Percentiles rank a stretch among this genome's conserved stretches.
Evolutionary conservation across 2,113 vertebrate species (phyloP).

Genomic region (Myodes glareolus): DNA sequence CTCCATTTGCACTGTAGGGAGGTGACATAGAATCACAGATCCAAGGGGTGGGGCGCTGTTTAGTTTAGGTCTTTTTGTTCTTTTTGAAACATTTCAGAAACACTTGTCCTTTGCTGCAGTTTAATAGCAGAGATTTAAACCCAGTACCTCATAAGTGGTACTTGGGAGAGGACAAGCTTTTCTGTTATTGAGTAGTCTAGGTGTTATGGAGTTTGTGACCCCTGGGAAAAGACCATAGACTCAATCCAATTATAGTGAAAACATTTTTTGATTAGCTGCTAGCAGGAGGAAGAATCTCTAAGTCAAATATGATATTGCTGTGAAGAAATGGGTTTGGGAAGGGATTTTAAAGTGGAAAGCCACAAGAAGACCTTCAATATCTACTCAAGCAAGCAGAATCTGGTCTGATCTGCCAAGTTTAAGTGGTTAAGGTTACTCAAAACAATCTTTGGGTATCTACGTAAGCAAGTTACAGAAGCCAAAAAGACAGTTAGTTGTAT

Average conservation of each 20-base stretch:
- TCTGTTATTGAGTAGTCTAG: not conserved
- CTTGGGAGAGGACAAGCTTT: not conserved
- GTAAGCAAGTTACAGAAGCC: not conserved
- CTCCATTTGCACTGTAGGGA: slow-evolving; percentile 52
- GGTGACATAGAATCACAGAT: slow-evolving; percentile 29
- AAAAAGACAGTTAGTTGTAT: not conserved
- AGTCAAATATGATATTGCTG: not conserved
- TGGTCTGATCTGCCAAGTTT: not conserved
- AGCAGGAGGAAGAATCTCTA: not conserved
- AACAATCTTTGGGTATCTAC: not conserved
- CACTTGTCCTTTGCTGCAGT: slow-evolving; percentile 4
- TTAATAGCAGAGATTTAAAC: slow-evolving; percentile 4
- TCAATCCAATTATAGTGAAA: not conserved
- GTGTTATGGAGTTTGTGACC: not conserved
- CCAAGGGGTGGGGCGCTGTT: not conserved
- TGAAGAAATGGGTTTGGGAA: not conserved
- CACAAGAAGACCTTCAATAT: not conserved
- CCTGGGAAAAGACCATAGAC: not conserved
- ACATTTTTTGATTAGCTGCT: not conserved
- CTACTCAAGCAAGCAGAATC: not conserved
- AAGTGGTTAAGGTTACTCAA: not conserved
- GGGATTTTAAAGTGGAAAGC: not conserved
- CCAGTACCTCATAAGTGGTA: not conserved
- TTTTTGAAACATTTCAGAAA: slow-evolving; percentile 10
- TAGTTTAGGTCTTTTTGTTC: slow-evolving; percentile 21